A percentile compares a stretch with the other conserved stretches of the same genome.
Conservation (phyloP, 1,140 invertebrate genomes). For the Eulimnadia texana region DNA sequence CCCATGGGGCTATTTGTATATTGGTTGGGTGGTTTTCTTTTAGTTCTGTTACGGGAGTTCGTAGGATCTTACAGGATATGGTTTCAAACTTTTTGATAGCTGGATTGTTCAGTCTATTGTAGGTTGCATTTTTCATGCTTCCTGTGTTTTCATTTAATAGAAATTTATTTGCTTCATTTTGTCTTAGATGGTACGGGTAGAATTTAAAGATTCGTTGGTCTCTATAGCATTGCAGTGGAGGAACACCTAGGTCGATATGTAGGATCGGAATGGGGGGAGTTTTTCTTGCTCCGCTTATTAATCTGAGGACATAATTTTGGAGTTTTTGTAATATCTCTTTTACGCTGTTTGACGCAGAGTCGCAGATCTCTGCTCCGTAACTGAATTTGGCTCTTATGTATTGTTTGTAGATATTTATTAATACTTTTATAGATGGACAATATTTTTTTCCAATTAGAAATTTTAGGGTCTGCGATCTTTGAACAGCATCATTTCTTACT, state of each 20-base stretch:
- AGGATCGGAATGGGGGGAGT: not conserved
- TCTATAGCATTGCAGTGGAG: not conserved
- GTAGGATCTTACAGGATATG: too few species aligned
- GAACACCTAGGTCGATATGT: not conserved
- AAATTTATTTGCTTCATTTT: not conserved
- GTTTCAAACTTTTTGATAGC: too few species aligned
- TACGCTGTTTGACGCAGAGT: constrained; percentile 1
- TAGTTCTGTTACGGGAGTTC: too few species aligned
- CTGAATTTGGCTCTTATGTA: constrained; percentile 16
- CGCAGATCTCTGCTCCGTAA: constrained; percentile 14
- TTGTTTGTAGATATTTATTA: not conserved
- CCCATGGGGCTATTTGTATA: too few species aligned
- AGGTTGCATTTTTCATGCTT: not conserved
- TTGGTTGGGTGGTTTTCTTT: too few species aligned
- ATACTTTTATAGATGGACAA: not conserved
- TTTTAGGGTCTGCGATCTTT: not conserved
- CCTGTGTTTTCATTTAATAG: not conserved
- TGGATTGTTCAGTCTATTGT: not conserved
- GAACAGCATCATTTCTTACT: not conserved
- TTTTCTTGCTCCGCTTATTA: not conserved
- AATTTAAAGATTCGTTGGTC: not conserved
- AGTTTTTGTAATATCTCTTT: not conserved
- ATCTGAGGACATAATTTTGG: not conserved
- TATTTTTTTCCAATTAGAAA: not conserved
- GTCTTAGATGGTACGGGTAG: not conserved